A percentile compares a stretch with the other conserved stretches of the same genome.
These are phyloP conservation scores for Trinectes maculatus DNA, from an alignment of 2,113 vertebrate genomes.

Conservation along the genomic window DNA sequence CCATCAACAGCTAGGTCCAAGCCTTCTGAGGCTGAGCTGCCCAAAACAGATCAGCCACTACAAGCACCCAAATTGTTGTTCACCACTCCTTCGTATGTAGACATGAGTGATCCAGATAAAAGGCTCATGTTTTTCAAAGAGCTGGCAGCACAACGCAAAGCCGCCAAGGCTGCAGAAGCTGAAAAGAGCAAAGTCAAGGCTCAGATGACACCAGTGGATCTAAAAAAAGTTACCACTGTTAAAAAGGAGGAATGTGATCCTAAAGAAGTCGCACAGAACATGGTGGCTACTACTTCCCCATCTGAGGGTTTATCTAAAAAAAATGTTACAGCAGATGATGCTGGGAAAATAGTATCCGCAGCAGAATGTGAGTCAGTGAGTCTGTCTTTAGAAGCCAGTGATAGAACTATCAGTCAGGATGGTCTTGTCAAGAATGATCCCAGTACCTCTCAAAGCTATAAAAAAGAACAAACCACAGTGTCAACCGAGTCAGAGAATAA, in stretches of 20 bases:
- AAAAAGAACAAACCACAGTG: slow-evolving; percentile 29
- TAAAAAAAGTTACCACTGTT: neutral
- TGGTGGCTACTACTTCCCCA: neutral
- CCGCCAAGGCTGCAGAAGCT: slow-evolving; percentile 45
- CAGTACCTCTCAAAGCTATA: slow-evolving; percentile 4
- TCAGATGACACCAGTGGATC: slow-evolving; percentile 14
- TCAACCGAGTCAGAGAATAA: slow-evolving; percentile 76
- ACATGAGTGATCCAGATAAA: slow-evolving; percentile 75
- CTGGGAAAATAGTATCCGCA: slow-evolving; percentile 15
- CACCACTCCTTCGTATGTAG: slow-evolving; percentile 29
- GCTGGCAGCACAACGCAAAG: slow-evolving; percentile 70
- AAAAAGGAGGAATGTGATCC: slow-evolving; percentile 20
- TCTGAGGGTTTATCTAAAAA: neutral
- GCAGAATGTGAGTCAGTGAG: slow-evolving; percentile 5
- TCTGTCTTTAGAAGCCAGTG: slow-evolving; percentile 18
- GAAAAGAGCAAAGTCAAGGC: slow-evolving; percentile 40
- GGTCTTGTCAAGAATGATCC: slow-evolving; percentile 8
- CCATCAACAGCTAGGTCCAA: slow-evolving; percentile 24
- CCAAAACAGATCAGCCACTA: slow-evolving; percentile 34
- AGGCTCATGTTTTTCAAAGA: slow-evolving; percentile 74
- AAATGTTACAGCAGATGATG: slow-evolving; percentile 4
- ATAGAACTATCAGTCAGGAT: slow-evolving; percentile 16
- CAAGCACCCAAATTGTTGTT: slow-evolving; percentile 28
- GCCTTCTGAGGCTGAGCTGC: slow-evolving; percentile 32
- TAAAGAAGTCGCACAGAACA: slow-evolving; percentile 8